A percentile compares a stretch with the other conserved stretches of the same genome.
phyloP scores from a whole-genome alignment of 2,888 invertebrate genomes.

The Helleia helle region DNA sequence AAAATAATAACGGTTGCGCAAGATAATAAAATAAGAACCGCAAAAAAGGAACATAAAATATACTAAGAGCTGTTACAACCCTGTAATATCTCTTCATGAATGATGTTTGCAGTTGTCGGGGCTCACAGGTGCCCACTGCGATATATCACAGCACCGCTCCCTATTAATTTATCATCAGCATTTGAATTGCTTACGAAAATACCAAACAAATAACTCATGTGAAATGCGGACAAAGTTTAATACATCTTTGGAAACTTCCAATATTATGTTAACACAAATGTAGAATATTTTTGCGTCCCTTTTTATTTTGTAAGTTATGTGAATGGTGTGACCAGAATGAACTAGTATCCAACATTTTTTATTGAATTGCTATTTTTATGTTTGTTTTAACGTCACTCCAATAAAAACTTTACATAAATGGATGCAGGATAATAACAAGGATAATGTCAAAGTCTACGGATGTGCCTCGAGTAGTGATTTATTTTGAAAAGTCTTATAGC shows the following conservation, averaged over 20 bases:
- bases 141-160: conserved; percentile 29
- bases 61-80: not conserved
- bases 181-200: not conserved
- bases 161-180: conserved; percentile 31
- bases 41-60: too few relatives aligned
- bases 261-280: conserved; percentile 1
- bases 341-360: not conserved
- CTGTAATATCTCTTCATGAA: conserved; percentile 31
- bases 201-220: not conserved
- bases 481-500: too few relatives aligned
- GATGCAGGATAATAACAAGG: too few relatives aligned
- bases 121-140: conserved; percentile 28
- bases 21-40: too few relatives aligned
- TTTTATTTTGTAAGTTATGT: not conserved
- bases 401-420: too few relatives aligned
- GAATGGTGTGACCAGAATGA: not conserved
- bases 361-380: too few relatives aligned
- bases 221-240: conserved; percentile 2
- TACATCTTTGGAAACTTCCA: conserved; percentile 2
- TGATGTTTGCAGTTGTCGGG: conserved; percentile 37
- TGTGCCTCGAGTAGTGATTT: too few relatives aligned
- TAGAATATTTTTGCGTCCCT: not conserved
- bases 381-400: too few relatives aligned
- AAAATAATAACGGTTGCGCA: too few relatives aligned
- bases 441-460: too few relatives aligned